Base-by-base conservation (phyloP, 2,888 invertebrate genomes). In the Himalopsyche tibetana region DNA sequence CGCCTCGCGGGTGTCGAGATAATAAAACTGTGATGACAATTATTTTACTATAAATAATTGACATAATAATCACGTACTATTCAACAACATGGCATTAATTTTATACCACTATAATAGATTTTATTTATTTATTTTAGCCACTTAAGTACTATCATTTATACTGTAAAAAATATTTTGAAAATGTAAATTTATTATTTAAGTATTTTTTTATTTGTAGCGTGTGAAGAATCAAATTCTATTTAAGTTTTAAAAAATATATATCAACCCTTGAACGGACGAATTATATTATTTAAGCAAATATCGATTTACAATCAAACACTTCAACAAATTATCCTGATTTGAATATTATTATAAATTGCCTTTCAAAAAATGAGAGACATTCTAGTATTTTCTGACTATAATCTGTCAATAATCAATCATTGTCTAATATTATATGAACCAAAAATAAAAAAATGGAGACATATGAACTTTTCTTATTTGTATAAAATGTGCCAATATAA, bases 401-500 rank as follows among this genome's bases (percentile, higher is more conserved):
- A 45, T n/a, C n/a, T n/a, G n/a, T n/a, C n/a, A n/a, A n/a, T n/a
- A 3, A 74, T 4, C 2, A 38, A 74, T 74, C 74, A 74, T 11
- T 38, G 19, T 19, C 38, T 74, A 74, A 74, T 74, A 19, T 36
- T 5, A 19, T 80, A 36, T 80, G 36, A 17, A 42, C 74, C 74
- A 51, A 80, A 80, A 80, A 80, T 45, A 45, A 45, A 42, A n/a
- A 5, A 45, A 45, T 40, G 80, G 40, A 80, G 42, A 80, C 19
- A 80, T 80, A 28, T 40, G 17, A 45, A 11, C 45, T 45, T 45
- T 45, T 45, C 45, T 51, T 51, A 51, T 15, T 80, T 74, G 38
- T 74, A 74, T 74, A 81, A 38, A 81, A 36, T 84, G 84, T 84
- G 84, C 84, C 84, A 84, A 84, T 84, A 2, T 56, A 42, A 55